These are phyloP conservation scores for Eulemur albifrons DNA, from an alignment of 2,797 vertebrate genomes.

Conservation along the genomic window DNA sequence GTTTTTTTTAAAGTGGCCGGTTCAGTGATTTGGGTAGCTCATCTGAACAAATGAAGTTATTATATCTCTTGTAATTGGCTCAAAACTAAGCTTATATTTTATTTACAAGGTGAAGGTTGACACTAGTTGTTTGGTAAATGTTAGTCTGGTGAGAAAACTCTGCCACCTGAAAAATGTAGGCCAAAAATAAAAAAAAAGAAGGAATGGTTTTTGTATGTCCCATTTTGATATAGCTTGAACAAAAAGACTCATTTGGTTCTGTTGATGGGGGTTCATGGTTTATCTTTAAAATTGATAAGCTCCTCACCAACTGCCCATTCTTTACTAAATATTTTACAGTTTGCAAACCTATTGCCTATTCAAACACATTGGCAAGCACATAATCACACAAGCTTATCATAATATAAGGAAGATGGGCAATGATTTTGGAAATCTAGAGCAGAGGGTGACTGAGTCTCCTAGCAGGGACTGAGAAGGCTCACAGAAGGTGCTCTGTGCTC, in stretches of 20 bases:
- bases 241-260: background rate
- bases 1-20: background rate
- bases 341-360: background rate
- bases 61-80: background rate
- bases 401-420: background rate
- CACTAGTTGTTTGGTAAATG: constrained; percentile 3
- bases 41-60: constrained; percentile 38
- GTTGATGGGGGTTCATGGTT: background rate
- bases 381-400: background rate
- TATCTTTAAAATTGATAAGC: background rate
- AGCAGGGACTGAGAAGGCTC: background rate
- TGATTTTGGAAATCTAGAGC: background rate
- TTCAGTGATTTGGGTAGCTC: background rate
- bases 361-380: background rate
- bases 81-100: background rate
- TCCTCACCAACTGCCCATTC: background rate
- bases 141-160: background rate
- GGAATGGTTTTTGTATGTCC: background rate
- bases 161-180: background rate
- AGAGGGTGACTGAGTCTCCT: background rate
- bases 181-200: background rate
- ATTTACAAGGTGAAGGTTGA: constrained; percentile 14
- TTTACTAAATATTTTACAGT: background rate
- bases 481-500: background rate
- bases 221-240: background rate